These are phyloP conservation scores for Chorisops tibialis DNA, from an alignment of 2,888 invertebrate species.

Conservation along the genomic window DNA sequence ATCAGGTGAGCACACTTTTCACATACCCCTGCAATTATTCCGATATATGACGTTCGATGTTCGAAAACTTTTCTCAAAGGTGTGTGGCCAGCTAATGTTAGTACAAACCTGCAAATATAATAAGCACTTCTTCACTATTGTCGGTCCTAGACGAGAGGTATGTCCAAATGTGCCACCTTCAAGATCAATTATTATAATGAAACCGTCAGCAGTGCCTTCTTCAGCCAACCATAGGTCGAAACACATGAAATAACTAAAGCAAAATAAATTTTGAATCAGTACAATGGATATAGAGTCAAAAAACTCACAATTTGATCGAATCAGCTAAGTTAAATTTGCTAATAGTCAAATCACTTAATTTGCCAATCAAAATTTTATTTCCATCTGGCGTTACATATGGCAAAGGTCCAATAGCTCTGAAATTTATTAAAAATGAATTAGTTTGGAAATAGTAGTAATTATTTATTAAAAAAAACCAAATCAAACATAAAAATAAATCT, in stretches of 20 bases:
- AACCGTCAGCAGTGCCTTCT: constrained; percentile 61
- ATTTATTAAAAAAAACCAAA: too few relatives aligned
- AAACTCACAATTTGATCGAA: constrained; percentile 52
- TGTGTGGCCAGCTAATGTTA: too few relatives aligned
- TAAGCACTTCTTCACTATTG: constrained; percentile 65
- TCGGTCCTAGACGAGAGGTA: constrained; percentile 60
- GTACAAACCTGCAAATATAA: constrained; percentile 66
- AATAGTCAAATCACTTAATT: constrained; percentile 58
- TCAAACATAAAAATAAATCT: too few relatives aligned
- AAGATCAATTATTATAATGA: constrained; percentile 63
- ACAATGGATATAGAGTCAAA: background rate
- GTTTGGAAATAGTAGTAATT: too few relatives aligned
- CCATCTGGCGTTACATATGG: constrained; percentile 57
- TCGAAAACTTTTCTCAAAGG: constrained; percentile 39
- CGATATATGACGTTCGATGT: too few relatives aligned
- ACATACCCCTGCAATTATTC: too few relatives aligned
- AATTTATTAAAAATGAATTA: too few relatives aligned
- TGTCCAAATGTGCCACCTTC: constrained; percentile 61
- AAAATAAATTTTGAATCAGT: background rate
- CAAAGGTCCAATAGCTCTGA: constrained; percentile 53
- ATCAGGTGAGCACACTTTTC: too few relatives aligned
- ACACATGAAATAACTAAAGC: background rate
- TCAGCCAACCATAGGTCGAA: constrained; percentile 54
- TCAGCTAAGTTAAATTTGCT: constrained; percentile 58
- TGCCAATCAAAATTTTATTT: constrained; percentile 56